Evolutionary conservation across 2,113 vertebrate species (phyloP), one percentile per base, ranked within the genome.

Genomic region (Pelobates fuscus): DNA sequence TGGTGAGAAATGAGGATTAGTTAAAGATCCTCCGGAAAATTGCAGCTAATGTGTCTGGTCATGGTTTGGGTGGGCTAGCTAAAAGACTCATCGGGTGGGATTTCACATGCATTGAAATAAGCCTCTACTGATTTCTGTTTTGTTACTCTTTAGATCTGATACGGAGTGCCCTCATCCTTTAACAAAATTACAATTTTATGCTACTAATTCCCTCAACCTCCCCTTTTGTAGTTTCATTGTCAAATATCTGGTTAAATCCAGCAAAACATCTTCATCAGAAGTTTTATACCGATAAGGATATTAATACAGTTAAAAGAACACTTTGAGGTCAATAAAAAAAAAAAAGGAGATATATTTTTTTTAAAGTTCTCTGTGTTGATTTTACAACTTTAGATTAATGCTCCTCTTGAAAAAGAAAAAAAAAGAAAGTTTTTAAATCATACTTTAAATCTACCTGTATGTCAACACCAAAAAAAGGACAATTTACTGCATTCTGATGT

Each of bases 11-110:
- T 77, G 67, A 72, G 64, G 77, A 77, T 60, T 37, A 62, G 79
- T 84, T 82, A 78, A 80, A 86, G 83, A 84, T 82, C 79, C 79
- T 79, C 82, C 81, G 81, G 79, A 82, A 81, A 84, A 81, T 76
- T 68, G 82, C 23, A 41, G 32, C 80, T 82, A 84, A 87, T 87
- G 80, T 46, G 73, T 72, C 78, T 80, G 79, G 84, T 84, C 86
- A 84, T 81, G 84, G 83, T 83, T 44, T 41, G 77, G 71, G 79
- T 21, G 64, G 71, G 49, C 62, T 18, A 2, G 15, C n/a, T 58
- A 78, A 77, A 59, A 8, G 25, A 80, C 68, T 43, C 68, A 3
- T 49, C 17, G 44, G 10, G 24, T 17, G 32, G 62, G 23, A 49
- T 15, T 14, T 54, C 21, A 27, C 29, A 62, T 30, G 21, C 41